Conservation (phyloP, 2,888 invertebrate genomes). For the Lordiphosa andalusiaca region DNA sequence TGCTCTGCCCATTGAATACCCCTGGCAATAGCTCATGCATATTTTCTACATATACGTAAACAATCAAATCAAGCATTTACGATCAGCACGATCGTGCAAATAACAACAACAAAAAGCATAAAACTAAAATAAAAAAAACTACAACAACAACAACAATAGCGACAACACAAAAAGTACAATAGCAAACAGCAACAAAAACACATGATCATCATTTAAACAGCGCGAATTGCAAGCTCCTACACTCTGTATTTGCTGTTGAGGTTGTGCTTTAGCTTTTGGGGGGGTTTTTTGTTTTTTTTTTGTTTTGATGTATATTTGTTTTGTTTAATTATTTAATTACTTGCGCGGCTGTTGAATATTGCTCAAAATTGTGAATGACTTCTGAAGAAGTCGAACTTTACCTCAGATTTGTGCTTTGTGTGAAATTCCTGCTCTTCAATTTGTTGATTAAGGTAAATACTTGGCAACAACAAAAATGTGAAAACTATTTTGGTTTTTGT, state of each 20-base stretch:
- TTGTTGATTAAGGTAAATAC: conserved; percentile 53
- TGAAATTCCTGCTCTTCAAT: conserved; percentile 38
- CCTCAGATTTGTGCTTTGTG: conserved; percentile 31
- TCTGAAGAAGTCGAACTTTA: conserved; percentile 21
- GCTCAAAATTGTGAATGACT: conserved; percentile 40
- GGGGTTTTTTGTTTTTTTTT: conserved; percentile 26
- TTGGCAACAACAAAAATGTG: conserved; percentile 24
- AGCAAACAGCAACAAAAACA: conserved; percentile 20
- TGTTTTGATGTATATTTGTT: conserved; percentile 13
- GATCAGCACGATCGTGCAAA: conserved; percentile 62
- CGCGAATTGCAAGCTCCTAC: conserved; percentile 40
- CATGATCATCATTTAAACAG: conserved; percentile 62
- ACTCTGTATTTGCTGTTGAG: conserved; percentile 17
- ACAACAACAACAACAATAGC: conserved; percentile 11
- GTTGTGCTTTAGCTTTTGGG: conserved; percentile 28
- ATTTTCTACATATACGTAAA: conserved; percentile 51
- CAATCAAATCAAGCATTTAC: conserved; percentile 68
- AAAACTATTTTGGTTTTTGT: conserved; percentile 48
- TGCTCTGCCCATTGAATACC: conserved; percentile 30
- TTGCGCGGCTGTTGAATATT: conserved; percentile 40
- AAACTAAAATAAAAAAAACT: conserved; percentile 24
- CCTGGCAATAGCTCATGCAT: conserved; percentile 34
- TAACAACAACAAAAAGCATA: conserved; percentile 16
- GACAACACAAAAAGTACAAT: conserved; percentile 12
- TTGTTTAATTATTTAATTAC: conserved; percentile 49